A percentile compares a stretch with the other conserved stretches of the same genome.
Evolutionary conservation across 2,797 vertebrate genomes (phyloP).

Genomic region (Acanthurus leucopareius): DNA sequence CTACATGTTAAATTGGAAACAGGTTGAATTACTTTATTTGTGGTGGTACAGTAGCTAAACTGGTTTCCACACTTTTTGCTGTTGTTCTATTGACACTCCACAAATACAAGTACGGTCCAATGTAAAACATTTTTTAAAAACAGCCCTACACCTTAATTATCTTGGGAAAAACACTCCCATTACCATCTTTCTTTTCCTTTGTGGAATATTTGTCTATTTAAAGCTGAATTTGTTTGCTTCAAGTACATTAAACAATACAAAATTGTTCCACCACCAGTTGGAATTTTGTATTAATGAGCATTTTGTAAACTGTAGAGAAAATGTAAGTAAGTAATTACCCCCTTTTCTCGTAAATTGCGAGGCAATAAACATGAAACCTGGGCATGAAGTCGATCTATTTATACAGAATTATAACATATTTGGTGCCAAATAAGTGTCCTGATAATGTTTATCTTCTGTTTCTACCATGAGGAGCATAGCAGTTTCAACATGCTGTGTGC

Average conservation of each 20-base stretch:
- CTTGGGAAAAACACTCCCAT: not conserved
- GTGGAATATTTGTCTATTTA: not conserved
- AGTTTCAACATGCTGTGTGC: not conserved
- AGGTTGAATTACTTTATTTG: not conserved
- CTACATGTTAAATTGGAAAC: not conserved
- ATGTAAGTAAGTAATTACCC: not conserved
- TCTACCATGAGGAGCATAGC: not conserved
- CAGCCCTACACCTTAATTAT: not conserved
- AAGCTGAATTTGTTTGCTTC: not conserved
- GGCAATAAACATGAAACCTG: not conserved
- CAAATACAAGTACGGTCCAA: not conserved
- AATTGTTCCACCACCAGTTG: not conserved
- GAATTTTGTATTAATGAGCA: not conserved
- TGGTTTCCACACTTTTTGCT: slow-evolving; percentile 4
- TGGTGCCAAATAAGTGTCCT: not conserved
- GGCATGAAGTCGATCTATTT: not conserved
- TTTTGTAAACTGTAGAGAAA: not conserved
- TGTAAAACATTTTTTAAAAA: not conserved
- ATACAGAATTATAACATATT: not conserved
- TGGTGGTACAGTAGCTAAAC: not conserved
- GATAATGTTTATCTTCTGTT: not conserved
- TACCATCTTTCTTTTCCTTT: too few relatives aligned
- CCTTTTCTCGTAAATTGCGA: not conserved
- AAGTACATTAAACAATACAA: not conserved
- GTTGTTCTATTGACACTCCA: not conserved